Base-by-base conservation (phyloP, 2,797 vertebrate genomes). In the Thunnus albacares region DNA sequence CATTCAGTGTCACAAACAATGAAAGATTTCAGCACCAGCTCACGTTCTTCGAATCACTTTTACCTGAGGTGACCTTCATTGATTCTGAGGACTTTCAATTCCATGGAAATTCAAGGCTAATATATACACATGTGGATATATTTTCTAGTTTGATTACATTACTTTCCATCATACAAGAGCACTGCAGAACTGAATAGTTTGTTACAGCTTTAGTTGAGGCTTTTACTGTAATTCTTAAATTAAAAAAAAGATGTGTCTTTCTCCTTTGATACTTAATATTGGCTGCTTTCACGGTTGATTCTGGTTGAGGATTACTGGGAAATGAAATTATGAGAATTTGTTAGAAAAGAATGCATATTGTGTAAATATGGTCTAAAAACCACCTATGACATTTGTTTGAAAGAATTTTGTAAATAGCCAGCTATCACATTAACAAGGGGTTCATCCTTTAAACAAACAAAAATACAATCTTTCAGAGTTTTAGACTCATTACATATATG, bases 51-150 rank as follows among this genome's bases (percentile, higher is more conserved):
- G 33, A 55, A 43, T 60, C 26, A 26, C 41, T 60, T 57, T 82
- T 4, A 28, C 57, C 26, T 30, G 3, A 17, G 12, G 33, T 71
- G 52, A 80, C 13, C 58, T n/a, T 61, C n/a, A 26, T 13, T 58
- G 30, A 79, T 64, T 71, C 75, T n/a, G 33, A 56, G 33, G 30
- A 58, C 47, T 26, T 77, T 63, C 2, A 79, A 53, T 67, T 73
- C 11, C 56, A 33, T 20, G 43, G 28, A 83, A 77, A 69, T 35
- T 15, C 14, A 75, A 58, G 53, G 47, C 65, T 49, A 30, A 72
- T 71, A 47, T 35, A 28, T 53, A 63, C 14, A 51, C 53, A 53
- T 24, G 35, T 8, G 51, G 26, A 24, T 18, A 18, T 26, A 71
- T 51, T 33, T 28, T 45, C 38, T 24, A 24, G 20, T 26, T 11